Evolutionary conservation across 2,797 vertebrate genomes (phyloP).

Genomic region (Sebastolobus alascanus): DNA sequence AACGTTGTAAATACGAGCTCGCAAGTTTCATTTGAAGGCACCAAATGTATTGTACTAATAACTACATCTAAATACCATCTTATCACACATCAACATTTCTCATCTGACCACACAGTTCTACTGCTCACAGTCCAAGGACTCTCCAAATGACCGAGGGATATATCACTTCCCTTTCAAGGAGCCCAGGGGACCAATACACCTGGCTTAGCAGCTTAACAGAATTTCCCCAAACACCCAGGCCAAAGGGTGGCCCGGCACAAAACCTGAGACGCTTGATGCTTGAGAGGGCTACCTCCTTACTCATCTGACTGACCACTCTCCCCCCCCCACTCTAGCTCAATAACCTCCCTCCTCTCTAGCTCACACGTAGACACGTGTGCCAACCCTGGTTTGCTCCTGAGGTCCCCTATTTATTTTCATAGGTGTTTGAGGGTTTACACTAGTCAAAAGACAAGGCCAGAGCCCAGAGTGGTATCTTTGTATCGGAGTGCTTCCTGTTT

Average conservation of each 20-base stretch:
- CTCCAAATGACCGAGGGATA: slow-evolving; percentile 76
- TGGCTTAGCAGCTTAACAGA: slow-evolving; percentile 89
- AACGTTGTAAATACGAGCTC: no score
- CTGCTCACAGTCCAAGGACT: slow-evolving; percentile 63
- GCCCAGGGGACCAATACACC: slow-evolving; percentile 87
- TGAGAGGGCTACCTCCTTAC: slow-evolving; percentile 71
- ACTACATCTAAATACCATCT: slow-evolving; percentile 17
- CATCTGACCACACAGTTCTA: slow-evolving; percentile 51
- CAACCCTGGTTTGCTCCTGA: slow-evolving; percentile 68
- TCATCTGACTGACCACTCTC: slow-evolving; percentile 77
- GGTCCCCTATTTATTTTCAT: slow-evolving; percentile 85
- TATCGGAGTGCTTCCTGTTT: slow-evolving; percentile 95
- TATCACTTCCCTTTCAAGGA: slow-evolving; percentile 84
- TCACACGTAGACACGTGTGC: slow-evolving; percentile 39
- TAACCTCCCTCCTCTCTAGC: slow-evolving; percentile 19
- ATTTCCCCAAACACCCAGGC: slow-evolving; percentile 83
- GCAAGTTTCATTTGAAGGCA: no score
- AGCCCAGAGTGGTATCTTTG: slow-evolving; percentile 89
- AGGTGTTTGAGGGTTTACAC: slow-evolving; percentile 83
- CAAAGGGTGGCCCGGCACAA: slow-evolving; percentile 80
- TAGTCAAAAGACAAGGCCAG: slow-evolving; percentile 83
- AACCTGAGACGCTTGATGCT: slow-evolving; percentile 85
- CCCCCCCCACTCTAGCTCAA: neutral
- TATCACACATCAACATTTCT: slow-evolving; percentile 22
- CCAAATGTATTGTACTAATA: neutral